phyloP scores from a whole-genome alignment of 2,888 invertebrate genomes.

The Drosophila conformis region DNA sequence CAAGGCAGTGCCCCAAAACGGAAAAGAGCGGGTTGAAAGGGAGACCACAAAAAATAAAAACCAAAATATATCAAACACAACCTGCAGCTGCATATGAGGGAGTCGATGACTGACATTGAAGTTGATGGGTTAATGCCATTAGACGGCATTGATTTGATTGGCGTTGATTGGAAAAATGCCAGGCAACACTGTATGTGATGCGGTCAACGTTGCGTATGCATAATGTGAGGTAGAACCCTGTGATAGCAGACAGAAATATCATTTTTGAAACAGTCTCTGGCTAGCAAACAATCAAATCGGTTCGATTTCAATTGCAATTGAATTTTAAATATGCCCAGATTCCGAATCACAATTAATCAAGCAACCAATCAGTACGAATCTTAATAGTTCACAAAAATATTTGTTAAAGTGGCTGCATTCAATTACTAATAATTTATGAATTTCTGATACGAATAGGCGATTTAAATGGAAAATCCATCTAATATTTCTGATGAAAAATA shows the following conservation, averaged over 20 bases:
- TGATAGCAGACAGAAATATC: background rate
- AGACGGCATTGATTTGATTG: constrained; percentile 82
- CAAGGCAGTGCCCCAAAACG: constrained; percentile 58
- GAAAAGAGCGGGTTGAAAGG: background rate
- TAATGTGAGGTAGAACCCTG: constrained; percentile 22
- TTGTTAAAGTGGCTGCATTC: background rate
- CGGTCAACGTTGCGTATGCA: constrained; percentile 49
- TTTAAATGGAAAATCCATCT: background rate
- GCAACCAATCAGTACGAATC: background rate
- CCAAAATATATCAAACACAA: constrained; percentile 37
- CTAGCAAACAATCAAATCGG: background rate
- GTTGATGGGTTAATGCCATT: constrained; percentile 82
- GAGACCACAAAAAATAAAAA: constrained; percentile 15
- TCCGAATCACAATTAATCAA: background rate
- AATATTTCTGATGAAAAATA: background rate
- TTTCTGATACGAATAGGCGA: background rate
- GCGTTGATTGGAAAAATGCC: constrained; percentile 80
- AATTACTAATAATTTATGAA: background rate
- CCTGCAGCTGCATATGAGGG: constrained; percentile 34
- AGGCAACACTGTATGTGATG: constrained; percentile 22
- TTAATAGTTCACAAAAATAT: background rate
- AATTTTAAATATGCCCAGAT: constrained; percentile 6
- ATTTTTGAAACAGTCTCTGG: background rate
- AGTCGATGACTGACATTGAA: constrained; percentile 53
- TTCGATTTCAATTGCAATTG: constrained; percentile 4